phyloP scores from a whole-genome alignment of 2,113 vertebrate genomes.

The Cynocephalus volans region DNA sequence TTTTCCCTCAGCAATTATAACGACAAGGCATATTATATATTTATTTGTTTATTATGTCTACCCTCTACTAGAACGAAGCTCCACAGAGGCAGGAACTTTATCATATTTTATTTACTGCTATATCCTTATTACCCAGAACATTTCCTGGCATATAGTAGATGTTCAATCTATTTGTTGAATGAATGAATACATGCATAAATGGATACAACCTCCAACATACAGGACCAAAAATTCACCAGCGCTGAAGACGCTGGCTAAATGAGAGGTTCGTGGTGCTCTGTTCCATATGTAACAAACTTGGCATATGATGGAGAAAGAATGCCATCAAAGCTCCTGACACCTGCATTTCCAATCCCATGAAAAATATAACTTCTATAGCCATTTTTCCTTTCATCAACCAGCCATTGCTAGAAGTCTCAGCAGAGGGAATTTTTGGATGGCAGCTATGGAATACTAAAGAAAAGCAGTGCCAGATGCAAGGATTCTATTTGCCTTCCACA shows the following conservation, averaged over 20 bases:
- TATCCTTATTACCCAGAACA: background rate
- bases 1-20: background rate
- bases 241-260: background rate
- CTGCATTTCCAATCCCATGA: background rate
- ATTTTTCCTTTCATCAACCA: background rate
- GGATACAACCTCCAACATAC: background rate
- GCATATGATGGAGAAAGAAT: background rate
- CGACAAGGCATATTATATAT: background rate
- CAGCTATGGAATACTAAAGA: conserved; percentile 63
- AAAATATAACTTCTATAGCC: background rate
- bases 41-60: background rate
- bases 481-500: conserved; percentile 69
- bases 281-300: background rate
- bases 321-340: background rate
- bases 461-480: conserved; percentile 47
- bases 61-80: background rate
- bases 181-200: background rate
- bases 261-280: background rate
- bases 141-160: background rate
- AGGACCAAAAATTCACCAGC: background rate
- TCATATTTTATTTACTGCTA: background rate
- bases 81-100: background rate
- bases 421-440: background rate
- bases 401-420: background rate
- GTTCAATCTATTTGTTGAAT: background rate